Evolutionary conservation across 1,140 invertebrate genomes (phyloP), one percentile per base, ranked within the genome.

Genomic region (Dryas iulia): DNA sequence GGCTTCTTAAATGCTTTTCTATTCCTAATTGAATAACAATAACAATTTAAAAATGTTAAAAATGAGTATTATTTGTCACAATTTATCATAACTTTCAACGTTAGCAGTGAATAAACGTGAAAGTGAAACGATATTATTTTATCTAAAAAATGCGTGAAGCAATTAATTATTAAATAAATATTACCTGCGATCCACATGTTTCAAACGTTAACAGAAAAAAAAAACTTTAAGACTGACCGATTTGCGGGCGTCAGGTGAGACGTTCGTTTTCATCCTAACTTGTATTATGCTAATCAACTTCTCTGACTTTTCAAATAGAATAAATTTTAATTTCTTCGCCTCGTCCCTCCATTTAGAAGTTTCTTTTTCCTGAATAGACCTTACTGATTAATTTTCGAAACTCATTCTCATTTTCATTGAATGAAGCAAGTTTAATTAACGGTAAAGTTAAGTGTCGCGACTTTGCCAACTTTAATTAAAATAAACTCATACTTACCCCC

Each of bases 361-460:
- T 83, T 79, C 76, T 88, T 87, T 86, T 89, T 82, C 81, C 78
- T 79, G 73, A 84, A 86, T 82, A 84, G 73, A 82, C 71, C 69
- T 73, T 62, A 69, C 80, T 87, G 83, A 89, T 89, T 88, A 88
- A 87, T 89, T 86, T 84, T 73, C 76, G 75, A 73, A 87, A 87
- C 82, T 85, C 80, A 86, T 84, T 83, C 85, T 83, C 79, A 78
- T 78, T 87, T 85, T 83, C 82, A 83, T 87, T 76, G 78, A 86
- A 85, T 81, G 76, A 82, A 84, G 82, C 79, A 84, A 87, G 76
- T 86, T 89, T 87, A 87, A 89, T 89, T 86, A 87, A 83, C 79
- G 73, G 61, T 72, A 65, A 83, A 83, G 74, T 84, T 83, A 33
- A 65, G 64, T 80, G 75, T 78, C 74, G 71, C 67, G 67, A 79